These are phyloP conservation scores for Nephrocerus scutellatus DNA, from an alignment of 2,888 invertebrate genomes.

Conservation along the genomic window DNA sequence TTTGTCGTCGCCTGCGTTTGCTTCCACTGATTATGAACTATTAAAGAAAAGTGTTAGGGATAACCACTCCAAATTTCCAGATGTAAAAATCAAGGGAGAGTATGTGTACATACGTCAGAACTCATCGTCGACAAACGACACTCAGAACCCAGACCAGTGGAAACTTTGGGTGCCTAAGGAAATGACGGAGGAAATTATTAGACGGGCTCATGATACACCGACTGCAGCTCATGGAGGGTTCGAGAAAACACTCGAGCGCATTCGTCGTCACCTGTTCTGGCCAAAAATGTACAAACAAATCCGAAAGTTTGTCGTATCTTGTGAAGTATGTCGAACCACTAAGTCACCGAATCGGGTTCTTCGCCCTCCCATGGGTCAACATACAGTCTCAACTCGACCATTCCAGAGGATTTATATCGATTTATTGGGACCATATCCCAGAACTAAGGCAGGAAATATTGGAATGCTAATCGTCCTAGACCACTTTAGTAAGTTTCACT, in stretches of 20 bases:
- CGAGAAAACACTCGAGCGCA: conserved; percentile 1
- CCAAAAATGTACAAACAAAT: conserved; percentile 1
- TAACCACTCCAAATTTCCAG: too few species aligned
- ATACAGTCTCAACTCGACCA: not conserved
- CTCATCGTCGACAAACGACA: too few species aligned
- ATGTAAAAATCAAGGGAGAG: too few species aligned
- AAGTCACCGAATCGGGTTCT: conserved; percentile 4
- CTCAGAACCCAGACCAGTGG: too few species aligned
- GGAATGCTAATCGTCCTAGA: conserved; percentile 9
- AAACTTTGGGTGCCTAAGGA: conserved; percentile 10
- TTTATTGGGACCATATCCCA: conserved; percentile 5
- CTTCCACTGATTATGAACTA: too few species aligned
- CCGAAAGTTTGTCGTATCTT: not conserved
- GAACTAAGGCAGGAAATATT: conserved; percentile 2
- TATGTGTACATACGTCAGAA: too few species aligned
- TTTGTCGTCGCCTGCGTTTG: too few species aligned
- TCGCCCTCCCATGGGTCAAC: conserved; percentile 4
- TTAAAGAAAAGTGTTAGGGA: too few species aligned
- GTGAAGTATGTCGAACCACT: conserved; percentile 3
- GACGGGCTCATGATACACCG: not conserved
- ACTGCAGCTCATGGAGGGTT: conserved; percentile 1
- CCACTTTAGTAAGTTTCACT: conserved; percentile 10
- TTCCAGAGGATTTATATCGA: conserved; percentile 5
- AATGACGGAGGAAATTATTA: not conserved
- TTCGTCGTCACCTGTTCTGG: not conserved